A percentile compares a stretch with the other conserved stretches of the same genome.
Conservation (phyloP, 2,888 invertebrate genomes). For the Isotomurus palustris region DNA sequence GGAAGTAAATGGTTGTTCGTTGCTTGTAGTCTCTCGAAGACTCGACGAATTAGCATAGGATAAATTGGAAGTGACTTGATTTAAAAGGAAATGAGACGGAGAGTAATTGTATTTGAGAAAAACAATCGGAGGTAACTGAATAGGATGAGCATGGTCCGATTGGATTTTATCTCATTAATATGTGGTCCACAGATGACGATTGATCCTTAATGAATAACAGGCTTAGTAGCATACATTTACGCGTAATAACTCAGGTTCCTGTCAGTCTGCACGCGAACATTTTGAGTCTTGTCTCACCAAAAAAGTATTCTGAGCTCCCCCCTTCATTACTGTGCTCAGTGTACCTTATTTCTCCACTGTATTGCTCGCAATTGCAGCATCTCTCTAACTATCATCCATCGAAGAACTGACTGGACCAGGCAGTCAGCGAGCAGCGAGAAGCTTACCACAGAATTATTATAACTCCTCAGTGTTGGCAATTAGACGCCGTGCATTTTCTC, state of each 20-base stretch:
- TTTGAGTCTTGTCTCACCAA: conserved; percentile 9
- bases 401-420: background rate
- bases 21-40: too few relatives aligned
- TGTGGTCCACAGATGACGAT: conserved; percentile 40
- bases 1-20: too few relatives aligned
- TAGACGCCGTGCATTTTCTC: conserved; percentile 11
- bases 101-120: too few relatives aligned
- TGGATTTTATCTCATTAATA: conserved; percentile 33
- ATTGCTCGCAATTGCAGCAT: background rate
- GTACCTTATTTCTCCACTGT: background rate
- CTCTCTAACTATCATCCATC: background rate
- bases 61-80: too few relatives aligned
- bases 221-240: conserved; percentile 34
- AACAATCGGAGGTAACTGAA: too few relatives aligned
- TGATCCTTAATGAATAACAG: conserved; percentile 38
- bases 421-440: too few relatives aligned
- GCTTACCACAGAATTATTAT: background rate
- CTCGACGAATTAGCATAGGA: too few relatives aligned
- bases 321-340: background rate
- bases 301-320: conserved; percentile 14
- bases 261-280: conserved; percentile 40
- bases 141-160: background rate
- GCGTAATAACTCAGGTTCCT: conserved; percentile 40
- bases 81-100: too few relatives aligned
- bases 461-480: background rate